A percentile compares a stretch with the other conserved stretches of the same genome.
phyloP scores from a whole-genome alignment of 2,888 invertebrate genomes.

The Thysanoteuthis rhombus region DNA sequence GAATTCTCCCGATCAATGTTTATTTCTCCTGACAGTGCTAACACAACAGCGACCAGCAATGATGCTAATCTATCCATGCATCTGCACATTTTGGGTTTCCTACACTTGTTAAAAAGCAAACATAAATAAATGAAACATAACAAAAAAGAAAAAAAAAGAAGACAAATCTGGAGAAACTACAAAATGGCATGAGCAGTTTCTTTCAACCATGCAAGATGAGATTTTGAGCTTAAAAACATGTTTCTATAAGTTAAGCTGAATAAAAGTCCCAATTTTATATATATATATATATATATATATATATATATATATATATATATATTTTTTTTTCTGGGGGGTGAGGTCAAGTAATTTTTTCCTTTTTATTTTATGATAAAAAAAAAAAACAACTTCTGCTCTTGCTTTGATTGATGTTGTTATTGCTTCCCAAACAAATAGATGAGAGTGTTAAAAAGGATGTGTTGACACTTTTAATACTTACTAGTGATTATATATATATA shows the following conservation, averaged over 20 bases:
- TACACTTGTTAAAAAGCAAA: not conserved
- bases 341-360: too few species aligned
- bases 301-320: too few species aligned
- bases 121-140: not conserved
- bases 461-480: not conserved
- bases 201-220: not conserved
- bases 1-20: not conserved
- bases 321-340: too few species aligned
- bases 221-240: not conserved
- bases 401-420: too few species aligned
- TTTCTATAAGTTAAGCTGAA: not conserved
- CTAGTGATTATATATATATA: not conserved
- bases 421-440: not conserved
- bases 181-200: not conserved
- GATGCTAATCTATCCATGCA: not conserved
- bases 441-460: not conserved
- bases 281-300: too few species aligned
- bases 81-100: not conserved
- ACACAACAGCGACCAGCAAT: not conserved
- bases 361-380: too few species aligned
- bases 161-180: not conserved
- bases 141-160: not conserved
- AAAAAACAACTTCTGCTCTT: too few species aligned
- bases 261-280: not conserved
- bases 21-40: not conserved